These are phyloP conservation scores for Turritopsis rubra DNA, from an alignment of 30 jellyfish, hydroid and myxozoan species.

Conservation along the genomic window DNA sequence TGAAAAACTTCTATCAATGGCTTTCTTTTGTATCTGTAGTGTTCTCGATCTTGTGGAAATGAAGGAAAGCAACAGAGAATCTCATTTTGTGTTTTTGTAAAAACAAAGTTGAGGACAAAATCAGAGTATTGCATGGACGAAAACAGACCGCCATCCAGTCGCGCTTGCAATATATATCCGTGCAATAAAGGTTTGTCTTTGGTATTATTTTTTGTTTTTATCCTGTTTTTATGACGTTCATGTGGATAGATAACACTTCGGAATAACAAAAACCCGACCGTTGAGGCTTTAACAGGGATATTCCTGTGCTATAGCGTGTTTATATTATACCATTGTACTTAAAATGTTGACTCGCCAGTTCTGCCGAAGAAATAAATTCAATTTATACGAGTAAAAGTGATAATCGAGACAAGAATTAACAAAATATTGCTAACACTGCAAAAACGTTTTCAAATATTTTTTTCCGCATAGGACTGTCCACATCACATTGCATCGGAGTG, in stretches of 20 bases:
- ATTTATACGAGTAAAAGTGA: too few species aligned
- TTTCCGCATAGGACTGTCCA: too few species aligned
- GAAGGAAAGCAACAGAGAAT: not conserved
- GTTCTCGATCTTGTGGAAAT: constrained; percentile 9
- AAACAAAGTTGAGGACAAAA: not conserved
- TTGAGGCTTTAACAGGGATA: not conserved
- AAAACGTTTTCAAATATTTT: too few species aligned
- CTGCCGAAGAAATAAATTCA: too few species aligned
- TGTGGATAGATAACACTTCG: too few species aligned
- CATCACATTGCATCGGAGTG: too few species aligned
- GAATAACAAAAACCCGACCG: not conserved
- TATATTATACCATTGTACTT: too few species aligned
- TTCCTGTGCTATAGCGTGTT: too few species aligned
- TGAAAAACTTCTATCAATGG: not conserved
- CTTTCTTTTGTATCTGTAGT: not conserved
- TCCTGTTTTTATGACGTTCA: too few species aligned
- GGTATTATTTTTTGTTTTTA: not conserved
- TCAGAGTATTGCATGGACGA: not conserved
- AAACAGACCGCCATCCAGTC: not conserved
- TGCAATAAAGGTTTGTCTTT: constrained; percentile 6
- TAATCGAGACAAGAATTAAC: too few species aligned
- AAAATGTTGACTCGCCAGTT: too few species aligned
- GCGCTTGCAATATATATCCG: not conserved
- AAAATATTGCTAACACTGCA: too few species aligned
- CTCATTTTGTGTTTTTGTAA: not conserved